These are phyloP conservation scores for Chloroceryle inda DNA, from an alignment of 2,797 vertebrate species.

Conservation along the genomic window DNA sequence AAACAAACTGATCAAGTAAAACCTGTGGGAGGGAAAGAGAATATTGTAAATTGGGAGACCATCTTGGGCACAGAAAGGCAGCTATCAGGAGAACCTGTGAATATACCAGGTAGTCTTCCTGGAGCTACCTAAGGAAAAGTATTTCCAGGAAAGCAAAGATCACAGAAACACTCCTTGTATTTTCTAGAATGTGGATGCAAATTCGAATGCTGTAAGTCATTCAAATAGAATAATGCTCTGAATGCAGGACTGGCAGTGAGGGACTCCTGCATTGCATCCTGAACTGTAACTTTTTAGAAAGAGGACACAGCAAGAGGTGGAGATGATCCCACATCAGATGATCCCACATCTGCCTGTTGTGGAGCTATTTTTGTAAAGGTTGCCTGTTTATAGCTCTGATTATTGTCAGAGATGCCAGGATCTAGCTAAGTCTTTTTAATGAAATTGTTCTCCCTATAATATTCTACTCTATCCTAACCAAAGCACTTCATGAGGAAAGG, in stretches of 20 bases:
- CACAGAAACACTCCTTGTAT: neutral
- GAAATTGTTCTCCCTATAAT: constrained; percentile 25
- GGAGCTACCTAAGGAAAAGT: neutral
- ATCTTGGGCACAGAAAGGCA: neutral
- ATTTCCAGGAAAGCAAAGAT: neutral
- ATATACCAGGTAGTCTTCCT: neutral
- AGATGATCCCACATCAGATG: constrained; percentile 11
- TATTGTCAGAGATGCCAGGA: neutral
- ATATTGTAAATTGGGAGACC: neutral
- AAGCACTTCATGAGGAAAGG: neutral
- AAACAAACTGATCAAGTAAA: constrained; percentile 18
- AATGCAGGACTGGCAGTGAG: neutral
- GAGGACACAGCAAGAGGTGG: neutral
- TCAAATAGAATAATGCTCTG: neutral
- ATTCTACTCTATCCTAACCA: neutral
- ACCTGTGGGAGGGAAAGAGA: constrained; percentile 1
- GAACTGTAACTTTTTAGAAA: neutral
- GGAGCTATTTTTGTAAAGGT: constrained; percentile 27
- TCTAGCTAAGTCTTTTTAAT: neutral
- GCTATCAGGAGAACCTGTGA: neutral
- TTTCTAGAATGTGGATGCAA: neutral
- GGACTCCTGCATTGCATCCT: neutral
- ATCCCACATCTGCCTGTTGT: constrained; percentile 41
- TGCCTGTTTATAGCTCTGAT: neutral
- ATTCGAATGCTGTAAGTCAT: neutral